Evolutionary conservation across 2,797 vertebrate species (phyloP).

Genomic region (Serranus cabrilla): DNA sequence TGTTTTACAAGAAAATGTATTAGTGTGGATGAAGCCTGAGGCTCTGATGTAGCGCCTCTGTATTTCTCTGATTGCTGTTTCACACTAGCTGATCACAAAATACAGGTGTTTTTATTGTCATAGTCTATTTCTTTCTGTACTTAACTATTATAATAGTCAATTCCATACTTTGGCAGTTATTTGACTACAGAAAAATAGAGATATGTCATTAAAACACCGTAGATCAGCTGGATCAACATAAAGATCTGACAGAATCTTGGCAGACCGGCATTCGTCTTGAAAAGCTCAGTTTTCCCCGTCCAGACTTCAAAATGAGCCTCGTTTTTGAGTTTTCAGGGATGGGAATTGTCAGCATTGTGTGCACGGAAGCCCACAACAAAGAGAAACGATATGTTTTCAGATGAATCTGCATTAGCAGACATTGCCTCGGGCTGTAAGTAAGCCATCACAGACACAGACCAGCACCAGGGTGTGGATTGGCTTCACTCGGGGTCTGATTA

Average conservation of each 20-base stretch:
- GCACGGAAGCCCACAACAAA: conserved; percentile 22
- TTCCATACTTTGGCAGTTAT: background rate
- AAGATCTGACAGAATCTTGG: conserved; percentile 29
- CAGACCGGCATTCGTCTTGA: conserved; percentile 14
- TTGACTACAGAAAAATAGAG: conserved; percentile 1
- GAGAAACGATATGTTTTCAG: conserved; percentile 22
- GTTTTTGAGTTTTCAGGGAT: conserved; percentile 1
- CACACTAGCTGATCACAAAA: background rate
- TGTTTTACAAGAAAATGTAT: no score
- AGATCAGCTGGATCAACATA: conserved; percentile 21
- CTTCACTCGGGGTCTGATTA: conserved; percentile 41
- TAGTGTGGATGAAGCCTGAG: no score
- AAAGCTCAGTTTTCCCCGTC: conserved; percentile 26
- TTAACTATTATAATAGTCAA: no score
- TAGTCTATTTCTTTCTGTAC: background rate
- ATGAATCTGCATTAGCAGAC: conserved; percentile 27
- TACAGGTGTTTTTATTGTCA: background rate
- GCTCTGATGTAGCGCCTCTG: background rate
- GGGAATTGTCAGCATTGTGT: conserved; percentile 14
- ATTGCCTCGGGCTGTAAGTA: conserved; percentile 46
- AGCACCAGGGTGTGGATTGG: conserved; percentile 34
- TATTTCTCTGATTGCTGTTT: background rate
- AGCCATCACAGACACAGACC: conserved; percentile 46
- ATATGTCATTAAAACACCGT: conserved; percentile 18
- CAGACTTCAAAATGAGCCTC: conserved; percentile 2